Percentiles rank a stretch among this genome's conserved stretches.
Conservation (phyloP, 2,113 vertebrate genomes). For the Salminus brasiliensis region DNA sequence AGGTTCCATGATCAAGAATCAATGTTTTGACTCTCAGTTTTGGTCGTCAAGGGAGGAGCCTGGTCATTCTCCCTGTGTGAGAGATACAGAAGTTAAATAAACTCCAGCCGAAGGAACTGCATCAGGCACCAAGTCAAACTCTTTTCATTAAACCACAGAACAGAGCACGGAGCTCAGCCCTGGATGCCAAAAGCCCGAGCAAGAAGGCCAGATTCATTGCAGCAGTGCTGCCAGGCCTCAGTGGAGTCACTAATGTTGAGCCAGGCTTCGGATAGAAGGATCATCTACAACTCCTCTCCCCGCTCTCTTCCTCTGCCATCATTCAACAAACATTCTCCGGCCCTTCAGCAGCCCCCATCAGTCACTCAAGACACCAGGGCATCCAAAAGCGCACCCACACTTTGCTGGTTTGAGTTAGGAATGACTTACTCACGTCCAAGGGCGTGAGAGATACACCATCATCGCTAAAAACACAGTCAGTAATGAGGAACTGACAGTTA, state of each 20-base stretch:
- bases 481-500: constrained; percentile 2
- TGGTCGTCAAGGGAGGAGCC: constrained; percentile 2
- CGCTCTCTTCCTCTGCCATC: constrained; percentile 36
- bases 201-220: constrained; percentile 50
- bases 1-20: constrained; percentile 46
- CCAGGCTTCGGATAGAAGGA: constrained; percentile 19
- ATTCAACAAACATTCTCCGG: constrained; percentile 23
- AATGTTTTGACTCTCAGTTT: constrained; percentile 46
- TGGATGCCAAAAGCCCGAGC: constrained; percentile 18
- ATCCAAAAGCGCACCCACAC: background rate
- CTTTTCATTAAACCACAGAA: constrained; percentile 53
- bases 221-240: constrained; percentile 38
- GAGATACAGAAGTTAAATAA: constrained; percentile 55
- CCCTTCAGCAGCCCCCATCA: constrained; percentile 10
- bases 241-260: constrained; percentile 20
- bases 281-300: constrained; percentile 5
- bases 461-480: constrained; percentile 3
- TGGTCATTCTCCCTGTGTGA: constrained; percentile 44
- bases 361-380: constrained; percentile 1
- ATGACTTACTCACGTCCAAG: constrained; percentile 15
- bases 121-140: constrained; percentile 40
- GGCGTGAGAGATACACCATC: constrained; percentile 4
- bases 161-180: constrained; percentile 19
- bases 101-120: constrained; percentile 38
- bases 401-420: constrained; percentile 18